A percentile compares a stretch with the other conserved stretches of the same genome.
Conservation (phyloP, 2,888 invertebrate genomes). For the Ormyrus pomaceus region DNA sequence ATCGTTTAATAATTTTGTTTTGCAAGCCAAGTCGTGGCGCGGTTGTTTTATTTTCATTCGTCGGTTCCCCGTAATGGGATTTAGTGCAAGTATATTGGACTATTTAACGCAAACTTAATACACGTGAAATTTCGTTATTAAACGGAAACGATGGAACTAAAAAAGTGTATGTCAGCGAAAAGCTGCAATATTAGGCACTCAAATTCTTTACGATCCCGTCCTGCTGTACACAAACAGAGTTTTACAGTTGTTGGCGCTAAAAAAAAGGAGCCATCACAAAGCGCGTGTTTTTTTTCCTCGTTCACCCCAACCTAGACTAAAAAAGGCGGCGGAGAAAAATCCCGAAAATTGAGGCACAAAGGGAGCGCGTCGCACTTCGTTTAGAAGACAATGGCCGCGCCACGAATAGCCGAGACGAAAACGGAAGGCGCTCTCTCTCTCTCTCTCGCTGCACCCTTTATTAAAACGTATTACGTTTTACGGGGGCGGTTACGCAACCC, state of each 20-base stretch:
- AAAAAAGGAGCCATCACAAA: slow-evolving; percentile 11
- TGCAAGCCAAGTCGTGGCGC: no score
- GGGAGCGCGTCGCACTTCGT: slow-evolving; percentile 47
- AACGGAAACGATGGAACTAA: no score
- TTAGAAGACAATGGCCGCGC: slow-evolving; percentile 48
- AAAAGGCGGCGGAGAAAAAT: slow-evolving; percentile 30
- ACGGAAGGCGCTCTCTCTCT: slow-evolving; percentile 11
- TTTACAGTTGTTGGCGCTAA: slow-evolving; percentile 9
- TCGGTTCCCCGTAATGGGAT: no score
- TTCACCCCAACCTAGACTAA: neutral
- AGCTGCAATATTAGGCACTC: neutral
- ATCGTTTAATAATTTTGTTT: no score
- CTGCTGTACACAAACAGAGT: slow-evolving; percentile 23
- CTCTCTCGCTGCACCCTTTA: slow-evolving; percentile 52
- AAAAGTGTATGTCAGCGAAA: no score
- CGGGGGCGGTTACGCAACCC: slow-evolving; percentile 68
- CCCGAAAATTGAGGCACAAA: slow-evolving; percentile 49
- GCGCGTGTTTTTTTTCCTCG: neutral
- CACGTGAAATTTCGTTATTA: no score
- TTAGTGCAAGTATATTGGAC: no score
- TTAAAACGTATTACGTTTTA: slow-evolving; percentile 68
- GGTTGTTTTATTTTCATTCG: no score
- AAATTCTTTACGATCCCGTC: slow-evolving; percentile 7
- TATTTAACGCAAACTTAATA: no score
- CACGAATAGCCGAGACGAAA: slow-evolving; percentile 18